Conservation (phyloP, 1,140 invertebrate species). For the Pemphigus obesinymphae region DNA sequence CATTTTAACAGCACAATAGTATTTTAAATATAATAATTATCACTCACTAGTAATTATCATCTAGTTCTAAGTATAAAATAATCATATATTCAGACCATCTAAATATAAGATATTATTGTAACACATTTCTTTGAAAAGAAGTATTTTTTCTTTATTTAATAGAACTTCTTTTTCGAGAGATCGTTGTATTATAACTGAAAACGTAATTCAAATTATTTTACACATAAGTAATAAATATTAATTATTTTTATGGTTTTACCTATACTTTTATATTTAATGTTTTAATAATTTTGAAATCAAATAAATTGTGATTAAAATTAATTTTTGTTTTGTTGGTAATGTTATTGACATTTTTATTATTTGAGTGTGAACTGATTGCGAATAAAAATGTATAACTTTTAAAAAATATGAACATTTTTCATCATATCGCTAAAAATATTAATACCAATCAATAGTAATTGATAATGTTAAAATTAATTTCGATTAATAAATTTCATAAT, state of each 20-base stretch:
- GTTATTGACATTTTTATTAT: neutral
- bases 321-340: no score
- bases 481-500: neutral
- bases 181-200: neutral
- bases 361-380: neutral
- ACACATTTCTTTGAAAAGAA: neutral
- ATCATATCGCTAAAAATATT: neutral
- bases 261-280: neutral
- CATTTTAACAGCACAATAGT: neutral
- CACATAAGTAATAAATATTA: neutral
- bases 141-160: neutral
- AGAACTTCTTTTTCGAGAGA: slow-evolving; percentile 18
- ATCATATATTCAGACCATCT: no score
- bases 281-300: no score
- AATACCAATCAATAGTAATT: no score
- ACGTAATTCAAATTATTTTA: neutral
- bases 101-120: neutral
- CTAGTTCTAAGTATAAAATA: neutral
- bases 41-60: neutral
- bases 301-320: neutral
- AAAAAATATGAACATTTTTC: neutral
- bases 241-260: neutral
- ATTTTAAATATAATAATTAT: neutral
- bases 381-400: neutral
- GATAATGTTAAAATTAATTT: neutral